These are phyloP conservation scores for Muricea muricata DNA, from an alignment of 92 coral and sea anemone genomes.

Conservation along the genomic window DNA sequence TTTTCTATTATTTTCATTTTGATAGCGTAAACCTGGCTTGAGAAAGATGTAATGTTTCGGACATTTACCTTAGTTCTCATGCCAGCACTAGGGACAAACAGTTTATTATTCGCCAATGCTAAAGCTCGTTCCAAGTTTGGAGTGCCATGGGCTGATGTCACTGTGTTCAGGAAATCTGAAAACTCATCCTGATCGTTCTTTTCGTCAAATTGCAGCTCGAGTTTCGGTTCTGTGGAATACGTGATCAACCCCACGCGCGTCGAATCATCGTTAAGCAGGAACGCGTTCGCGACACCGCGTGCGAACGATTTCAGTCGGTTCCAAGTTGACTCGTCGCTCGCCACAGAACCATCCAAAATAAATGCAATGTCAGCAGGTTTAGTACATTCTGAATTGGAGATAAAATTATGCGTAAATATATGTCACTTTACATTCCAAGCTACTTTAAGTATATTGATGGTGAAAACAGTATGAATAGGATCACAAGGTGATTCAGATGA, in stretches of 20 bases:
- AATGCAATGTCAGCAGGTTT: conserved; percentile 89
- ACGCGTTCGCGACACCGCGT: conserved; percentile 80
- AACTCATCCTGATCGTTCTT: conserved; percentile 69
- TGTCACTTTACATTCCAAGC: too few species aligned
- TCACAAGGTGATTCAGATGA: too few species aligned
- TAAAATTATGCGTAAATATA: not conserved
- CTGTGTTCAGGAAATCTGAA: conserved; percentile 79
- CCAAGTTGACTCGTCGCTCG: conserved; percentile 93
- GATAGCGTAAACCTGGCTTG: too few species aligned
- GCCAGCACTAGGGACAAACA: conserved; percentile 37
- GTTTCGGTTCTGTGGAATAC: conserved; percentile 85
- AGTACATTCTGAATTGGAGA: conserved; percentile 67
- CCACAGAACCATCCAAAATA: conserved; percentile 89
- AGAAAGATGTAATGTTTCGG: not conserved
- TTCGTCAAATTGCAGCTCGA: conserved; percentile 85
- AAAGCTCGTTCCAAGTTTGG: conserved; percentile 93
- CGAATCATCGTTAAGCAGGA: conserved; percentile 75
- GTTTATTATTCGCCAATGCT: conserved; percentile 37
- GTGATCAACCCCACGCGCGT: conserved; percentile 84
- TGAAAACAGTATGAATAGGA: too few species aligned
- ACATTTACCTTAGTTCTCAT: conserved; percentile 13
- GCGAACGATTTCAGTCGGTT: conserved; percentile 92
- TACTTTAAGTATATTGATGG: too few species aligned
- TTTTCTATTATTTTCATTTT: too few species aligned
- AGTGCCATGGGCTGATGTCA: conserved; percentile 88